Base-by-base conservation (phyloP, 1,140 invertebrate genomes). In the Gonioctena quinquepunctata region DNA sequence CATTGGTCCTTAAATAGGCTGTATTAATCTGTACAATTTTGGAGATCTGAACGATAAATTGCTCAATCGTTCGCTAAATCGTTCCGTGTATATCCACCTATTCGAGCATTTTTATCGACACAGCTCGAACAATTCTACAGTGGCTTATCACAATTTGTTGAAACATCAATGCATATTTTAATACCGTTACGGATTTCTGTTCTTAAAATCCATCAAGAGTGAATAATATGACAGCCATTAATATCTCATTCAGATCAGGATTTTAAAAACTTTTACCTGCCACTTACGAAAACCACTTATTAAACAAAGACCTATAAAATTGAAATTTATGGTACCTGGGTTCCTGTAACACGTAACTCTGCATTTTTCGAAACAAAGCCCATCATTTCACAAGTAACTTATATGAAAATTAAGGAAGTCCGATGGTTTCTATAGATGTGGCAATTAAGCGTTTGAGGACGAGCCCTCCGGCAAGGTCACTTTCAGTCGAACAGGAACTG, bases 401-500 rank as follows among this genome's bases (percentile, higher is more conserved):
- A 42, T 42, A 42, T n/a, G n/a, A 42, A 42, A 42, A 42, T 42
- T n/a, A 42, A 42, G 33, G 33, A 42, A 42, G n/a, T 42, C 33
- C 33, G 33, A 42, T 42, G 2, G n/a, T 8, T 13, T 42, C 3
- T 42, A 11, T 42, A 42, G 33, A n/a, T 42, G 16, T n/a, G 13
- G 33, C 13, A 54, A 54, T 57, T 23, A 57, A 57, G 22, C 21
- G 22, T 57, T 57, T 57, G 2, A 57, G 54, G 22, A 22, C 54
- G 54, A 21, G 22, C 54, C 54, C 13, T 11, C 18, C 54, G 54
- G 54, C 54, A 57, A 57, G 54, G 54, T 22, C 21, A 57, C 54
- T 57, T 57, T 57, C 19, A 57, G 54, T 57, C 19, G 54, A 57
- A 57, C 19, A 57, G 54, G 18, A 22, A 57, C 52, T 23, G 52